These are phyloP conservation scores for Amphiduros pacificus DNA, from an alignment of 2,888 invertebrate species.

Conservation along the genomic window DNA sequence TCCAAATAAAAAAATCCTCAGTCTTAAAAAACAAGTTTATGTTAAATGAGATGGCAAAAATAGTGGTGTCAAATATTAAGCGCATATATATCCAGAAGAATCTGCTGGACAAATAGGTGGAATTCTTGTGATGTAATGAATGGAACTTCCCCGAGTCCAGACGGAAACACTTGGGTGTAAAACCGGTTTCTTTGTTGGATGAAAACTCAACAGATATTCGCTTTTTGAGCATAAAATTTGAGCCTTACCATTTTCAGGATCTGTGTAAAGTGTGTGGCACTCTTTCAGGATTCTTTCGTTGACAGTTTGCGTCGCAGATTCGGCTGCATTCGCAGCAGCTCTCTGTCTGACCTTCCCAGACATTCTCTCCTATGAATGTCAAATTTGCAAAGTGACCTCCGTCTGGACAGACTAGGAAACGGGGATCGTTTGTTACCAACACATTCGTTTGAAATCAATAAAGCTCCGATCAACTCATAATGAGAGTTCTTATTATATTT, in stretches of 20 bases:
- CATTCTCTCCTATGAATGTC: constrained; percentile 40
- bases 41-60: no score
- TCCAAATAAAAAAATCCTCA: no score
- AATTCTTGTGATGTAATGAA: constrained; percentile 15
- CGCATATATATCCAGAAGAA: no score
- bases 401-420: constrained; percentile 2
- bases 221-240: neutral
- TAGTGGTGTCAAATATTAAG: no score
- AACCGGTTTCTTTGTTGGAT: neutral
- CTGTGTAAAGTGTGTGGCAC: constrained; percentile 63
- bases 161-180: no score
- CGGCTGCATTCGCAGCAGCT: constrained; percentile 56
- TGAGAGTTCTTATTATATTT: no score
- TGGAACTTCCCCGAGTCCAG: neutral
- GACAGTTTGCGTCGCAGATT: constrained; percentile 57
- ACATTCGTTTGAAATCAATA: no score
- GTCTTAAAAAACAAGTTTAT: no score
- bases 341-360: constrained; percentile 57
- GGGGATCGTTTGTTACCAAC: no score
- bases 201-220: neutral
- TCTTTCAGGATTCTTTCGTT: constrained; percentile 64
- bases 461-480: no score
- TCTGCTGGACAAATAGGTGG: neutral
- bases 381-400: constrained; percentile 15
- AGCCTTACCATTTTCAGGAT: constrained; percentile 62